These are phyloP conservation scores for Neopipo cinnamomea DNA, from an alignment of 2,113 vertebrate species.

Conservation along the genomic window DNA sequence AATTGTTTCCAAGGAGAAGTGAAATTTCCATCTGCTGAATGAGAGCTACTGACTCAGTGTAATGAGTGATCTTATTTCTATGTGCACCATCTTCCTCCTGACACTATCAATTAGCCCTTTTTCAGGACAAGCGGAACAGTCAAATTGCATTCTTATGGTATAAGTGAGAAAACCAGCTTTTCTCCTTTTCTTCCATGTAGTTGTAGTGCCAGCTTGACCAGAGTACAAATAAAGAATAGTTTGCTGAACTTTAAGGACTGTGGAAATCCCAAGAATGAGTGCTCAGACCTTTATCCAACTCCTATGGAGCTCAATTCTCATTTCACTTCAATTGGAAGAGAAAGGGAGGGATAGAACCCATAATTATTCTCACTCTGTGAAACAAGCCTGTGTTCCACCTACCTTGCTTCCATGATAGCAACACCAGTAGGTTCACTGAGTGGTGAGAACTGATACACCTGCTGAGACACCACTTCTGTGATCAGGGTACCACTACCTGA, in stretches of 20 bases:
- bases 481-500: slow-evolving; percentile 61
- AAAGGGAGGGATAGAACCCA: background rate
- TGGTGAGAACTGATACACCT: slow-evolving; percentile 79
- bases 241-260: background rate
- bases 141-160: background rate
- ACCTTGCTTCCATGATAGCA: slow-evolving; percentile 78
- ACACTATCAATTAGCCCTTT: background rate
- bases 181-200: background rate
- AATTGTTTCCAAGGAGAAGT: background rate
- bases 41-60: background rate
- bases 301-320: background rate
- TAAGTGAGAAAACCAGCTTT: background rate
- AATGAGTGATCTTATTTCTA: background rate
- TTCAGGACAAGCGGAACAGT: background rate
- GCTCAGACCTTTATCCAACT: background rate
- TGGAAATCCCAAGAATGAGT: background rate
- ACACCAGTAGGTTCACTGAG: slow-evolving; percentile 75
- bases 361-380: background rate
- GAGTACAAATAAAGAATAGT: background rate
- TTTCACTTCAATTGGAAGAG: background rate
- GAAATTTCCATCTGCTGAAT: background rate
- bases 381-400: background rate
- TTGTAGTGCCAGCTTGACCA: background rate
- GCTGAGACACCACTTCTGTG: slow-evolving; percentile 70
- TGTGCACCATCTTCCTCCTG: background rate